Evolutionary conservation across 2,113 vertebrate genomes (phyloP).

Genomic region (Columba livia): DNA sequence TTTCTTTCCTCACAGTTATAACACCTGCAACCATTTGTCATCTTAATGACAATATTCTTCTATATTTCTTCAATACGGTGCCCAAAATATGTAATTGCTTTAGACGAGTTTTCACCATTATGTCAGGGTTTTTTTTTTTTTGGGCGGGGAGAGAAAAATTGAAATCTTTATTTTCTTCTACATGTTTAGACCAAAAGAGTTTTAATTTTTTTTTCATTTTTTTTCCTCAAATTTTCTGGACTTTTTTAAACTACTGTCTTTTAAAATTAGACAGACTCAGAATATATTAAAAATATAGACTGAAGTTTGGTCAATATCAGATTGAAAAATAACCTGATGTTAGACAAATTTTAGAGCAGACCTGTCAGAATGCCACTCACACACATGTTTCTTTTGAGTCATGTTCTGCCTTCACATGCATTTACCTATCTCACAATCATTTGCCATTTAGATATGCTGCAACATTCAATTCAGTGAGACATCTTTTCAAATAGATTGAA

Average conservation of each 20-base stretch:
- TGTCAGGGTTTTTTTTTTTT: background rate
- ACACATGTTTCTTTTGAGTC: background rate
- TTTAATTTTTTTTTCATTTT: background rate
- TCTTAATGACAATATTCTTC: background rate
- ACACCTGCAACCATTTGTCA: background rate
- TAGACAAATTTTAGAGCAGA: background rate
- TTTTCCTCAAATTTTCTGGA: background rate
- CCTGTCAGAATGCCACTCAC: background rate
- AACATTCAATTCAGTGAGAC: background rate
- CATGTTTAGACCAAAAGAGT: background rate
- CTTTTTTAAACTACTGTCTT: background rate
- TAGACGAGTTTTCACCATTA: background rate
- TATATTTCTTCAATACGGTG: background rate
- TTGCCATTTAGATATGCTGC: background rate
- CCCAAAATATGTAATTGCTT: background rate
- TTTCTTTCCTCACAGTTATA: background rate
- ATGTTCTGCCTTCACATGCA: accelerated
- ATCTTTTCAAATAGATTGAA: background rate
- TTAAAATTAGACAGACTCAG: background rate
- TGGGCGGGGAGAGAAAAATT: background rate
- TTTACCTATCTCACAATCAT: background rate
- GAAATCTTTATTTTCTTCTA: background rate
- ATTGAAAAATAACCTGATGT: background rate
- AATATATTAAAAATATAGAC: background rate
- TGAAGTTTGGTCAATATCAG: background rate